Evolutionary conservation across 2,888 invertebrate species (phyloP), one percentile per base, ranked within the genome.

Genomic region (Smittia sp.): DNA sequence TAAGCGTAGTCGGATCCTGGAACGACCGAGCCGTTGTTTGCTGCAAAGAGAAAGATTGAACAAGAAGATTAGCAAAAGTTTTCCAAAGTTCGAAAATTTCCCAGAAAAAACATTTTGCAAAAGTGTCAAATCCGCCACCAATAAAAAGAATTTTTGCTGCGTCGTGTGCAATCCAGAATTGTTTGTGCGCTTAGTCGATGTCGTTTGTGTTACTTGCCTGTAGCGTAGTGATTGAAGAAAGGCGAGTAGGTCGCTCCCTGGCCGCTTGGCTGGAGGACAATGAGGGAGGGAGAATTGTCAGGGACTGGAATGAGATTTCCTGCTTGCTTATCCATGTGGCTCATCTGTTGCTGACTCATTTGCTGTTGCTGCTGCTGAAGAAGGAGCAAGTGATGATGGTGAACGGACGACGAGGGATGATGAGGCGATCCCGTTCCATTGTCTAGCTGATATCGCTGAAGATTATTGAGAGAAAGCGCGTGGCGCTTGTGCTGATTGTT

Each of bases 1-100:
- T 90, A 90, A 39, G 89, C 86, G 80, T 90, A 90, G 79, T 90
- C 90, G 74, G 87, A 81, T 46, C 84, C 85, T 65, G 87, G 86
- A 73, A 87, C 86, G 73, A 87, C 87, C 27, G 86, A 84, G 74
- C 87, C 86, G 75, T 88, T 87, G 77, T 89, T 80, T 32, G 58
- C 52, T 73, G 52, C 24, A 46, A 81, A 83, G 75, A 77, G 76
- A 79, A 74, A 77, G 74, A 76, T 65, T 72, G 74, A 73, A 52
- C n/a, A n/a, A 15, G 3, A 46, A 46, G 46, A 46, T 9, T 9
- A 38, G 11, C 6, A 38, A n/a, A 46, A n/a, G 11, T 46, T 46
- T 6, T 2, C 15, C 11, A 46, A 46, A n/a, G 6, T 46, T 46
- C 46, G 15, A 46, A n/a, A 67, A 38, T 67, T 67, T 32, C 46